Percentiles rank a stretch among this genome's conserved stretches.
These are phyloP conservation scores for Periplaneta americana DNA, from an alignment of 1,140 invertebrate genomes.

Conservation along the genomic window DNA sequence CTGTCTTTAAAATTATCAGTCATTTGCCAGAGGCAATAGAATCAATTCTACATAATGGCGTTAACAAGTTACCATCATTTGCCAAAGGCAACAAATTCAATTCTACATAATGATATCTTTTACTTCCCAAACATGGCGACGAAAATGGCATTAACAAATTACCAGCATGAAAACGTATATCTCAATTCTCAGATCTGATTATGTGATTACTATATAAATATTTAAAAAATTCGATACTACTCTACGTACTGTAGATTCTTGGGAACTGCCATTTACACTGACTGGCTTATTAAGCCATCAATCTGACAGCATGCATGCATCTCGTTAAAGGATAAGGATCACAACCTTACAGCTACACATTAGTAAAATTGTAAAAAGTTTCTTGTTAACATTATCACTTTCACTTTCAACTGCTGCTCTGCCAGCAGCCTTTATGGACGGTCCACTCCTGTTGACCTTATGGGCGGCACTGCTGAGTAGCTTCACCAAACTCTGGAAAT, in stretches of 20 bases:
- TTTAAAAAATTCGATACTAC: neutral
- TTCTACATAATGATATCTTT: neutral
- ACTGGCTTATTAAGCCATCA: neutral
- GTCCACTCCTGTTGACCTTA: neutral
- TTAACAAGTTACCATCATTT: too few species aligned
- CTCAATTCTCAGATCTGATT: neutral
- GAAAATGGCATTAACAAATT: neutral
- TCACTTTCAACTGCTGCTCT: neutral
- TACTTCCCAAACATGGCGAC: neutral
- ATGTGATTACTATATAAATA: neutral
- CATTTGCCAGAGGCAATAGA: neutral
- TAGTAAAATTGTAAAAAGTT: neutral
- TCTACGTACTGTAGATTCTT: neutral
- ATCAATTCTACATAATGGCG: neutral
- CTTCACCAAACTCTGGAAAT: neutral
- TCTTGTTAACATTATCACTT: neutral
- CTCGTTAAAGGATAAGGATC: neutral
- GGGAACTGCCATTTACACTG: neutral
- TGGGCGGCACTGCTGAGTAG: neutral
- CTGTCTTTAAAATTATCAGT: neutral
- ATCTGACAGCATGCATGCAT: neutral
- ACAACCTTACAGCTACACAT: neutral
- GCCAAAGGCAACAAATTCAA: neutral
- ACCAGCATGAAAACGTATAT: neutral
- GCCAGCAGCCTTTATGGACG: neutral